A percentile compares a stretch with the other conserved stretches of the same genome.
Evolutionary conservation across 1,140 invertebrate species (phyloP).

Genomic region (Capitella teleta): DNA sequence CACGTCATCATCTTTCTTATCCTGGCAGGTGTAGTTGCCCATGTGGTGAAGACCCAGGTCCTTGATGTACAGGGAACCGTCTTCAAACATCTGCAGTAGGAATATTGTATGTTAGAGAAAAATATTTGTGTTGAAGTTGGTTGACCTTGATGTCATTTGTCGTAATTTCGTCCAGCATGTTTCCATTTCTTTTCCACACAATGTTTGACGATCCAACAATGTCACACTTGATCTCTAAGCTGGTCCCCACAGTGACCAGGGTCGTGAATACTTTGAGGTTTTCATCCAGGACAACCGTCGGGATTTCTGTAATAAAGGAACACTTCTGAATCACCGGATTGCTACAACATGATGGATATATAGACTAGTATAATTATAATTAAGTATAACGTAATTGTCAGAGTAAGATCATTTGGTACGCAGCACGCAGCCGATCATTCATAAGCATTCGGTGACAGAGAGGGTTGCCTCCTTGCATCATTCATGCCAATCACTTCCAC

Average conservation of each 20-base stretch:
- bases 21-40: constrained; percentile 71
- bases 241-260: constrained; percentile 59
- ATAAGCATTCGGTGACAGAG: too few relatives aligned
- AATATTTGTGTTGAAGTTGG: neutral
- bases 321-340: too few relatives aligned
- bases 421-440: too few relatives aligned
- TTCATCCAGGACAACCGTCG: constrained; percentile 61
- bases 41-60: constrained; percentile 63
- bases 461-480: too few relatives aligned
- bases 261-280: constrained; percentile 57
- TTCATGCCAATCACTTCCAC: too few relatives aligned
- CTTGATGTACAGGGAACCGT: constrained; percentile 62
- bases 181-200: constrained; percentile 59
- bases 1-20: constrained; percentile 59
- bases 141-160: constrained; percentile 45
- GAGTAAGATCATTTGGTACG: too few relatives aligned
- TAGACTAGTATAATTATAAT: too few relatives aligned
- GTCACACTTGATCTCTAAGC: constrained; percentile 69
- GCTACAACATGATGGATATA: too few relatives aligned
- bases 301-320: constrained; percentile 58
- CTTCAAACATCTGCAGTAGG: constrained; percentile 27
- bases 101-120: neutral
- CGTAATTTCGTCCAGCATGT: constrained; percentile 45
- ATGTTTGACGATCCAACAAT: constrained; percentile 53
- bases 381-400: too few relatives aligned